Conservation (phyloP, 2,797 vertebrate genomes). For the Holocentrus rufus region DNA sequence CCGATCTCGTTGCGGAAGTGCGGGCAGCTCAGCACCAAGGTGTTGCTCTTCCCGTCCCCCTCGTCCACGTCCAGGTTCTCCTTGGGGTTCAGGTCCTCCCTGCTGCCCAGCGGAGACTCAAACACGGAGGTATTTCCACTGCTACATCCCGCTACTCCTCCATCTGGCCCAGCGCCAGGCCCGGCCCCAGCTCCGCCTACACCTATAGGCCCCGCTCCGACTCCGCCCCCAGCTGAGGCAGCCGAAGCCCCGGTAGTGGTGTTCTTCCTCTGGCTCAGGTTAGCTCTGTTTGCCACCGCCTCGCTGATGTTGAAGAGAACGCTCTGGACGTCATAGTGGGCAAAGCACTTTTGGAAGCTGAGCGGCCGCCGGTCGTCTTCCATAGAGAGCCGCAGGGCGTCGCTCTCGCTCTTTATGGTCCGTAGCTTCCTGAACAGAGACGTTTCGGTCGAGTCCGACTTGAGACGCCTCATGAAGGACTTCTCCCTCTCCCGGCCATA, state of each 20-base stretch:
- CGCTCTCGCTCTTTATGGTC: slow-evolving; percentile 92
- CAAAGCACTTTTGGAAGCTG: slow-evolving; percentile 94
- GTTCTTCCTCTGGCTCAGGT: slow-evolving; percentile 91
- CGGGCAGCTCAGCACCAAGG: slow-evolving; percentile 88
- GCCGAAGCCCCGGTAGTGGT: slow-evolving; percentile 96
- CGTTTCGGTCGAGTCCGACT: slow-evolving; percentile 89
- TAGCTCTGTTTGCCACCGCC: slow-evolving; percentile 88
- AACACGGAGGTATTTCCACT: slow-evolving; percentile 77
- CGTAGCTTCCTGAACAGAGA: slow-evolving; percentile 92
- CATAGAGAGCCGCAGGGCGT: slow-evolving; percentile 85
- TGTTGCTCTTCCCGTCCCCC: slow-evolving; percentile 94
- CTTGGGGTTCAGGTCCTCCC: slow-evolving; percentile 95
- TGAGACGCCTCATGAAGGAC: slow-evolving; percentile 90
- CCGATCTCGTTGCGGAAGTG: slow-evolving; percentile 98
- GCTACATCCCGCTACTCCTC: slow-evolving; percentile 64
- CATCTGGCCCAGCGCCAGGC: slow-evolving; percentile 50
- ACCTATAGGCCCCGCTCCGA: slow-evolving; percentile 41
- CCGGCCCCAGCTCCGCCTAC: slow-evolving; percentile 43
- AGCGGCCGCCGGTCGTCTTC: slow-evolving; percentile 89
- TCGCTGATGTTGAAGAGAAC: slow-evolving; percentile 96
- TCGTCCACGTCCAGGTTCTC: slow-evolving; percentile 93
- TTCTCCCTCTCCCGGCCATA: slow-evolving; percentile 88
- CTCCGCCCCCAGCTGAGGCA: slow-evolving; percentile 83
- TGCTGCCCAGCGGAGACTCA: slow-evolving; percentile 92
- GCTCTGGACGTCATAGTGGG: slow-evolving; percentile 98